These are phyloP conservation scores for Blomia tropicalis DNA, from an alignment of 2,888 invertebrate species.

Conservation along the genomic window DNA sequence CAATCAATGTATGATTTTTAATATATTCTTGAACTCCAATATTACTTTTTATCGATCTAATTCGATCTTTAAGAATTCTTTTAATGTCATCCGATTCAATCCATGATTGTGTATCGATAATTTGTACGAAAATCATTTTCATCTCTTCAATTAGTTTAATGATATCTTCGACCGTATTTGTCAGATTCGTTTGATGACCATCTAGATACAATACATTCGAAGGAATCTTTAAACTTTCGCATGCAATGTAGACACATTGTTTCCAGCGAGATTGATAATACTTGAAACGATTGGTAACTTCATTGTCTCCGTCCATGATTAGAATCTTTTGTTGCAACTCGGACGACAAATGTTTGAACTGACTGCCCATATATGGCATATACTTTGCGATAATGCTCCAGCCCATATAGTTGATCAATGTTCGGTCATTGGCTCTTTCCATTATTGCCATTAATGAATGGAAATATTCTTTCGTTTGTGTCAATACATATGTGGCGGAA, in stretches of 20 bases:
- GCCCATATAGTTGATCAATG: constrained; percentile 40
- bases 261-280: constrained; percentile 31
- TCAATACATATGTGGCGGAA: constrained; percentile 32
- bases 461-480: constrained; percentile 34
- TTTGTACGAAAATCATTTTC: constrained; percentile 16
- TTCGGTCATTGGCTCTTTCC: constrained; percentile 31
- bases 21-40: constrained; percentile 23
- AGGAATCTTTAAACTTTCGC: constrained; percentile 31
- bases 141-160: constrained; percentile 18
- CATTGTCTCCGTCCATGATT: constrained; percentile 24
- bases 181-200: constrained; percentile 21
- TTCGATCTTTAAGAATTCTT: constrained; percentile 15
- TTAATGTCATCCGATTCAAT: neutral
- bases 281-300: constrained; percentile 8
- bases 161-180: neutral
- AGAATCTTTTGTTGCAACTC: constrained; percentile 34
- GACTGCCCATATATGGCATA: constrained; percentile 35
- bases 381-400: constrained; percentile 38
- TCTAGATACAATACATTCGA: constrained; percentile 30
- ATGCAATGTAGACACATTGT: constrained; percentile 31
- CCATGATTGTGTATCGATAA: constrained; percentile 23
- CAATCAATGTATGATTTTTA: neutral
- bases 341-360: constrained; percentile 33
- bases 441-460: constrained; percentile 32
- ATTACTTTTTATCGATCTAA: neutral